Conservation (phyloP, 1,140 invertebrate genomes). For the Drosophila nannoptera region DNA sequence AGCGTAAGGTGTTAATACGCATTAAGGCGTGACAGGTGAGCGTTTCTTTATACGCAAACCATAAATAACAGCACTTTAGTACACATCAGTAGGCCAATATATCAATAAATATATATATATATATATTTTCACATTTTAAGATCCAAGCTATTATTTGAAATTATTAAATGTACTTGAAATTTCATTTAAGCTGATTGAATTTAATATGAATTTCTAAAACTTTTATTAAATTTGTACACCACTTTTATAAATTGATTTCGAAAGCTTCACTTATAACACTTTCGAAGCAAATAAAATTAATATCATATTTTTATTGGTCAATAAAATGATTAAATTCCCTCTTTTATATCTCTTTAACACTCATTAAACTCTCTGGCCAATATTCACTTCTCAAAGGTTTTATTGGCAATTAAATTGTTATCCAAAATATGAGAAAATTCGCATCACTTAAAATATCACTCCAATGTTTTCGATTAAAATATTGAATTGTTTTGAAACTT, state of each 20-base stretch:
- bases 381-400: not conserved
- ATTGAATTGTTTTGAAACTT: not conserved
- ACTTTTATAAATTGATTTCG: no score
- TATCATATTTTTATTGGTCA: not conserved
- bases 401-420: no score
- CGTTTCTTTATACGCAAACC: not conserved
- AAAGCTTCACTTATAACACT: no score
- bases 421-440: not conserved
- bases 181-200: no score
- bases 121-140: not conserved
- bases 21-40: constrained; percentile 20
- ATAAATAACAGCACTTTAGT: not conserved
- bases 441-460: not conserved
- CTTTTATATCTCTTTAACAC: not conserved
- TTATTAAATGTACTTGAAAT: no score
- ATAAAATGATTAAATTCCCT: not conserved
- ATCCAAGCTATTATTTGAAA: no score
- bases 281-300: no score
- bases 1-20: constrained; percentile 31
- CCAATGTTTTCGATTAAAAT: not conserved
- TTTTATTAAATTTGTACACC: no score
- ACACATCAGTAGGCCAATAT: not conserved
- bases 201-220: no score
- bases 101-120: not conserved
- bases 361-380: not conserved